phyloP scores from a whole-genome alignment of 2,888 invertebrate species.

The Glomeris marginata region DNA sequence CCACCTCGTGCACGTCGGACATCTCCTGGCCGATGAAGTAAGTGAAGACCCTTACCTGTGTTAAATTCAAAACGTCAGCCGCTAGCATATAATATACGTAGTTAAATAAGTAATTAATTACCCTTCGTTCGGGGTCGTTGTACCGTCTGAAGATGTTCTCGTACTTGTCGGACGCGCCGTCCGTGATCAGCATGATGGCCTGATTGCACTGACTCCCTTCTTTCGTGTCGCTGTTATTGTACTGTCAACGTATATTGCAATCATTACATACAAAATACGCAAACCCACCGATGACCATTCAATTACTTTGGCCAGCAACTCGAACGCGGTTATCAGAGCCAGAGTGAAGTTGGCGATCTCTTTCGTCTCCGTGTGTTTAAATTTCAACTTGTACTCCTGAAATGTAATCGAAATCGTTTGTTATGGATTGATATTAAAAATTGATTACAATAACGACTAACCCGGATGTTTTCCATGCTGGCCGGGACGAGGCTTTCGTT shows the following conservation, averaged over 20 bases:
- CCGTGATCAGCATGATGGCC: slow-evolving; percentile 98
- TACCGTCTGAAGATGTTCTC: slow-evolving; percentile 79
- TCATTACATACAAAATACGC: no score
- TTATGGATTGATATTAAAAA: no score
- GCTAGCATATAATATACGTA: neutral
- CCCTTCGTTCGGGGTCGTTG: slow-evolving; percentile 66
- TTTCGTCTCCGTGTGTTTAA: slow-evolving; percentile 49
- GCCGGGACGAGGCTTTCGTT: slow-evolving; percentile 75
- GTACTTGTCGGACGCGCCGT: slow-evolving; percentile 89
- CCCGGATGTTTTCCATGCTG: slow-evolving; percentile 34
- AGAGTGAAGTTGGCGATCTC: slow-evolving; percentile 69
- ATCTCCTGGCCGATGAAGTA: slow-evolving; percentile 95
- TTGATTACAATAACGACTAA: no score
- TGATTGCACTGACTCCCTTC: slow-evolving; percentile 90
- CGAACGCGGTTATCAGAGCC: slow-evolving; percentile 72
- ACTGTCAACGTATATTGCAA: slow-evolving; percentile 24
- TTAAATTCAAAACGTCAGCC: slow-evolving; percentile 23
- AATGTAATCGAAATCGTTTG: no score
- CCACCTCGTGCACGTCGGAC: slow-evolving; percentile 80
- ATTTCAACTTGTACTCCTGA: slow-evolving; percentile 55
- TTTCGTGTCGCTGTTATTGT: slow-evolving; percentile 35
- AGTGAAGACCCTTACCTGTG: slow-evolving; percentile 90
- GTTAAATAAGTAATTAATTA: no score
- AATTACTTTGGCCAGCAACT: slow-evolving; percentile 56
- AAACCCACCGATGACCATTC: no score